A percentile compares a stretch with the other conserved stretches of the same genome.
Evolutionary conservation across 2,797 vertebrate species (phyloP).

Genomic region (Peromyscus nudipes): DNA sequence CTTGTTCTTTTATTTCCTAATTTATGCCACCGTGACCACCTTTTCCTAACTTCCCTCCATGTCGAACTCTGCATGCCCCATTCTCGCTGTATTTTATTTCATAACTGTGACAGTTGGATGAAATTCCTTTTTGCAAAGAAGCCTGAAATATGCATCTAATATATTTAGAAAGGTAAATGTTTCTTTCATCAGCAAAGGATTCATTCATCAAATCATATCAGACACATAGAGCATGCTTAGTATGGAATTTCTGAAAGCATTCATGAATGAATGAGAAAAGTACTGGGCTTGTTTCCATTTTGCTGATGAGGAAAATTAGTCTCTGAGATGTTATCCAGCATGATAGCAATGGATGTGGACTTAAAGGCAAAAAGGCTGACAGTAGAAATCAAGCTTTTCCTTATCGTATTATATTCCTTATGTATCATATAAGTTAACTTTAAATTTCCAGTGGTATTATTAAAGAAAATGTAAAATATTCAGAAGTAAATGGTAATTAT

Average conservation of each 20-base stretch:
- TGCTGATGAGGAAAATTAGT: background rate
- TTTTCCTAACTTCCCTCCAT: accelerated
- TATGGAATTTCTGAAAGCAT: background rate
- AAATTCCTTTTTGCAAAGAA: background rate
- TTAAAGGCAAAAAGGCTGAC: background rate
- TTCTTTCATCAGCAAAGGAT: background rate
- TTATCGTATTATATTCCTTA: no score
- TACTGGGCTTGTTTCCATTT: background rate
- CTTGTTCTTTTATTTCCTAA: background rate
- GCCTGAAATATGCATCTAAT: background rate
- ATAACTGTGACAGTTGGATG: accelerated
- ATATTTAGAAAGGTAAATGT: background rate
- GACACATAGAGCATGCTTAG: background rate
- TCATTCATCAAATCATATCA: background rate
- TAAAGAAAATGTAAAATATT: background rate
- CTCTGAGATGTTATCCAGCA: background rate
- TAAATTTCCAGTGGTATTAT: no score
- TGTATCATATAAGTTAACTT: no score
- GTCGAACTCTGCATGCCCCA: accelerated
- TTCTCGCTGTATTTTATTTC: background rate
- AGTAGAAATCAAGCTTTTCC: background rate
- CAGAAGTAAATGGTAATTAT: background rate
- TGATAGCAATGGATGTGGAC: background rate
- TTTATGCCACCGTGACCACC: background rate
- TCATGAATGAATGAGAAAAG: background rate